phyloP scores from a whole-genome alignment of 1,140 invertebrate genomes.

The Zaprionus gabonicus region DNA sequence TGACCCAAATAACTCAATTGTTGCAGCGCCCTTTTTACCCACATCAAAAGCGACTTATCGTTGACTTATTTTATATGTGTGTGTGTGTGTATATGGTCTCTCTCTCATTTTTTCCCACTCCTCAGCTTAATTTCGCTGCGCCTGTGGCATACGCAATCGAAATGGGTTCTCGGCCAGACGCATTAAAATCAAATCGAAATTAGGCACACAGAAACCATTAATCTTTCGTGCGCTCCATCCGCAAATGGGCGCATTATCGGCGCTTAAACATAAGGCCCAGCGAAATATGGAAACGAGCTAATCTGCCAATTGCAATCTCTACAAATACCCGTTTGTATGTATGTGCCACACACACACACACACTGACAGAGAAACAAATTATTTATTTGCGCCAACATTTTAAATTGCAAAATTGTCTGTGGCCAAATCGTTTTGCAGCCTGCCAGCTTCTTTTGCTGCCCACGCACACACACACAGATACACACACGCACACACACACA shows the following conservation, averaged over 20 bases:
- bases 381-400: constrained; percentile 70
- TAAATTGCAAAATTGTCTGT: constrained; percentile 80
- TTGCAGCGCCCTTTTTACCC: constrained; percentile 17
- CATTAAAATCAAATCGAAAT: constrained; percentile 79
- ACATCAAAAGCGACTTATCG: constrained; percentile 28
- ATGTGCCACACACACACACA: constrained; percentile 8
- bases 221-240: constrained; percentile 52
- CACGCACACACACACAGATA: constrained; percentile 4
- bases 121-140: constrained; percentile 22
- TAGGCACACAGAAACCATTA: constrained; percentile 72
- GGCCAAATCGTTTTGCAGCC: constrained; percentile 71
- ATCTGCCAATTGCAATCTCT: constrained; percentile 73
- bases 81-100: background rate
- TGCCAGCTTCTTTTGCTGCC: constrained; percentile 5
- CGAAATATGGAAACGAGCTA: constrained; percentile 54
- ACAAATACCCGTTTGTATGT: constrained; percentile 34
- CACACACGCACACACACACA: background rate
- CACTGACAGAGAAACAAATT: constrained; percentile 51
- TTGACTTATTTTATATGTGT: constrained; percentile 10
- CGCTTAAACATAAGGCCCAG: constrained; percentile 51
- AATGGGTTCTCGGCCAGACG: constrained; percentile 49
- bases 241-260: constrained; percentile 58
- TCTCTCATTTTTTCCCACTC: background rate
- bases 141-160: constrained; percentile 49
- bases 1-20: constrained; percentile 33